Evolutionary conservation across 2,113 vertebrate species (phyloP).

Genomic region (Cebus imitator): DNA sequence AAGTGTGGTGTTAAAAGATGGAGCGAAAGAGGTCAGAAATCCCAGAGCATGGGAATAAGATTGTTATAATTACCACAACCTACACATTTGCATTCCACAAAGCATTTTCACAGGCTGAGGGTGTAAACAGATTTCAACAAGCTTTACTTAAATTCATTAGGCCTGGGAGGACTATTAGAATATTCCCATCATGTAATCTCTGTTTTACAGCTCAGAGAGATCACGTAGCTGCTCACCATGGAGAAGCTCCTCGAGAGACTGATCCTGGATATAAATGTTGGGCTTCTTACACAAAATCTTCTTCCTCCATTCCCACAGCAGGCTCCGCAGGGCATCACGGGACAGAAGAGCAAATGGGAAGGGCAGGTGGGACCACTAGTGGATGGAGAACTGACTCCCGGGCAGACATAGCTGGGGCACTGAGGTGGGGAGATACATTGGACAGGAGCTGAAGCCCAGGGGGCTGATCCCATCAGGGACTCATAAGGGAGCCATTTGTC

Average conservation of each 20-base stretch:
- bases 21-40: not conserved
- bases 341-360: not conserved
- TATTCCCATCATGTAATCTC: not conserved
- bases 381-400: not conserved
- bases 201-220: not conserved
- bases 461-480: rapidly evolving
- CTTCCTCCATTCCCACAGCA: too few relatives aligned
- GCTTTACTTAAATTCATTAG: not conserved
- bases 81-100: not conserved
- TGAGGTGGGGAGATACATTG: too few relatives aligned
- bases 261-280: not conserved
- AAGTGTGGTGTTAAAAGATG: not conserved
- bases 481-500: too few relatives aligned
- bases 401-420: not conserved
- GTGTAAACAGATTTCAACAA: not conserved
- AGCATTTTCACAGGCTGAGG: not conserved
- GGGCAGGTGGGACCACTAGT: not conserved
- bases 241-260: not conserved
- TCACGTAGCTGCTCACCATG: not conserved
- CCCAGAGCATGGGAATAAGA: not conserved
- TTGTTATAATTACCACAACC: not conserved
- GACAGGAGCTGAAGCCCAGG: not conserved
- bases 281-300: not conserved
- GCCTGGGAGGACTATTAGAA: not conserved
- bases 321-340: rapidly evolving